Conservation (phyloP, 2,888 invertebrate species). For the Stegana nigrithorax region DNA sequence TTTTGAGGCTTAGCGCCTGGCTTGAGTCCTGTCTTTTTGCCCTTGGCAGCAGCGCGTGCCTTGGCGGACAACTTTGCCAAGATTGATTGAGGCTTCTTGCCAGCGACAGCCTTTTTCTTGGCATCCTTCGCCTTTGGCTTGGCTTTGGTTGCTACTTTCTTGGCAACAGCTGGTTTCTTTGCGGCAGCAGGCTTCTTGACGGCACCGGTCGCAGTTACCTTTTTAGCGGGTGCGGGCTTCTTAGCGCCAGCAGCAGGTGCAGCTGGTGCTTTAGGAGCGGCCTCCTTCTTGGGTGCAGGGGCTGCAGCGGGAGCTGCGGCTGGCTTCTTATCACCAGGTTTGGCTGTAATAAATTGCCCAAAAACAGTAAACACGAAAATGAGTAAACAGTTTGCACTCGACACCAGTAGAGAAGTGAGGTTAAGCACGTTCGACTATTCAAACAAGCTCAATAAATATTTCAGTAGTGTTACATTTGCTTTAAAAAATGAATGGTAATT, state of each 20-base stretch:
- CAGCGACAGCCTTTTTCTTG: slow-evolving; percentile 64
- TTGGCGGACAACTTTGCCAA: slow-evolving; percentile 68
- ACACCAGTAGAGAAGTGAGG: slow-evolving; percentile 40
- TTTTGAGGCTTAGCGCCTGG: slow-evolving; percentile 68
- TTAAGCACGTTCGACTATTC: slow-evolving; percentile 36
- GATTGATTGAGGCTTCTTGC: slow-evolving; percentile 67
- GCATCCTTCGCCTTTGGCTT: slow-evolving; percentile 65
- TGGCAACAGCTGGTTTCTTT: slow-evolving; percentile 56
- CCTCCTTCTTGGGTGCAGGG: slow-evolving; percentile 66
- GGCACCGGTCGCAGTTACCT: slow-evolving; percentile 54
- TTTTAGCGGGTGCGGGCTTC: slow-evolving; percentile 56
- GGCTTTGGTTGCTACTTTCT: slow-evolving; percentile 63
- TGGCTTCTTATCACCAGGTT: slow-evolving; percentile 73
- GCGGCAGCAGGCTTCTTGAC: slow-evolving; percentile 64
- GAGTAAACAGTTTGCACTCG: slow-evolving; percentile 36
- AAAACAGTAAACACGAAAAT: slow-evolving; percentile 8
- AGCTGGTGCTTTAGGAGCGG: slow-evolving; percentile 65
- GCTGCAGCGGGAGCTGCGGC: slow-evolving; percentile 67
- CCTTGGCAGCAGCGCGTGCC: slow-evolving; percentile 66
- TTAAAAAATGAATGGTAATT: neutral
- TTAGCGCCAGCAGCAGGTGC: slow-evolving; percentile 57
- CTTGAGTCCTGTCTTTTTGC: slow-evolving; percentile 62
- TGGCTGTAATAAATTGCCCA: slow-evolving; percentile 69
- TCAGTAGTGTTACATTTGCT: neutral
- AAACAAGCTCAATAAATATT: neutral